Conservation (phyloP, 2,797 vertebrate species). For the Poeciliopsis turneri region DNA sequence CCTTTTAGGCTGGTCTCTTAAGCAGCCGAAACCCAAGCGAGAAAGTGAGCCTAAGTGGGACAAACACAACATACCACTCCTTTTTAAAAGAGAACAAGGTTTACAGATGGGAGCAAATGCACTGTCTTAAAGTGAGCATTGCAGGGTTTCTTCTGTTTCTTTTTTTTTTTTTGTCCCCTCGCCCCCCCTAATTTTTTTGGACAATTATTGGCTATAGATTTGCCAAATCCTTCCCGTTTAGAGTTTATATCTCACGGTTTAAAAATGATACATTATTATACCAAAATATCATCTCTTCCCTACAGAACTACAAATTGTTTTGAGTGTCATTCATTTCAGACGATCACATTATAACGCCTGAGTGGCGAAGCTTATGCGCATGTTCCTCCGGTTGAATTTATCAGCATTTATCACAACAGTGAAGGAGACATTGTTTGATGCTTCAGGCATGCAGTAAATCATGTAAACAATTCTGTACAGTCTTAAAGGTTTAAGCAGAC, state of each 20-base stretch:
- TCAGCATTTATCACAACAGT: neutral
- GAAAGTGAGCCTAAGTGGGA: conserved; percentile 19
- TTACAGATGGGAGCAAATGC: conserved; percentile 11
- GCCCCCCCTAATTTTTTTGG: neutral
- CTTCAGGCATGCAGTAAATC: neutral
- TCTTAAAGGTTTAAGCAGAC: neutral
- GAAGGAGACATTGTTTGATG: neutral
- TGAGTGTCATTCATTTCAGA: neutral
- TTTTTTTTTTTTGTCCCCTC: too few species aligned
- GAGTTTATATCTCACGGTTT: neutral
- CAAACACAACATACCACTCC: conserved; percentile 49
- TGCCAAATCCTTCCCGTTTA: neutral
- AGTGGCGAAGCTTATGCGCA: neutral
- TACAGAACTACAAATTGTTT: neutral
- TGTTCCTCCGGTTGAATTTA: neutral
- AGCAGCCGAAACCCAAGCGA: conserved; percentile 65
- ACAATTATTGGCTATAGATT: neutral
- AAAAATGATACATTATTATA: neutral
- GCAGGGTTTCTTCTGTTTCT: neutral
- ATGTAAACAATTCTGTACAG: neutral
- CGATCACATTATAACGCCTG: neutral
- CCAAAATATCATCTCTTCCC: neutral
- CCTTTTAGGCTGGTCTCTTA: conserved; percentile 28
- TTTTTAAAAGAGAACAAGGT: conserved; percentile 69
- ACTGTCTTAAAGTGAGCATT: neutral